Evolutionary conservation across 2,888 invertebrate species (phyloP), one percentile per base, ranked within the genome.

Genomic region (Drymonia ruficornis): DNA sequence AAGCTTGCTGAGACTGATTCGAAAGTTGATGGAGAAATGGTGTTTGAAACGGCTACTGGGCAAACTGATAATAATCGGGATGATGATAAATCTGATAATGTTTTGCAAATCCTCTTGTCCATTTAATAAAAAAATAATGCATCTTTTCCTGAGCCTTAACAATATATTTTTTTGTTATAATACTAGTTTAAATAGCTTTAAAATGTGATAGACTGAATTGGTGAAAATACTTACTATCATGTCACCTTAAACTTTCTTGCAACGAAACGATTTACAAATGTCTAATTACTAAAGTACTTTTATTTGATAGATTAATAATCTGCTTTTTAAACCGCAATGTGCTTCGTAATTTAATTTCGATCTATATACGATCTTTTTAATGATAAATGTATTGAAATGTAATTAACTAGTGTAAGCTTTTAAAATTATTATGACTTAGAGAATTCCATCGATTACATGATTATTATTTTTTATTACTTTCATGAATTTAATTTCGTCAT

Each of bases 41-140:
- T 86, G 71, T 86, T 85, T 66, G 87, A 87, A 61, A 81, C 85
- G 3, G 76, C 76, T 7, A 78, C 80, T 11, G 75, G 70, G 64
- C 78, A 74, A 40, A 49, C 59, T 13, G 81, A 76, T 15, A 78
- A 73, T 16, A 67, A 51, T 19, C 69, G 71, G 12, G 74, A 74
- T 44, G 69, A 62, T 28, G 72, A 82, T 42, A 81, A 80, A 56
- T 70, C 80, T 34, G 80, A 82, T 45, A 83, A 80, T 53, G 74
- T 86, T 13, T 64, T 91, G 49, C 84, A 90, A 76, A 88, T 91
- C 63, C 53, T 89, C n/a, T 78, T 90, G 45, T 78, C 84, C 3
- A 63, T 87, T 63, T 87, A 80, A 68, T 48, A 9, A 0, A 31
- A 9, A 0, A 31, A 31, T 31, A 31, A 9, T 23, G 23, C 23